Evolutionary conservation across 2,113 vertebrate genomes (phyloP), one percentile per base, ranked within the genome.

Genomic region (Erpornis zantholeuca): DNA sequence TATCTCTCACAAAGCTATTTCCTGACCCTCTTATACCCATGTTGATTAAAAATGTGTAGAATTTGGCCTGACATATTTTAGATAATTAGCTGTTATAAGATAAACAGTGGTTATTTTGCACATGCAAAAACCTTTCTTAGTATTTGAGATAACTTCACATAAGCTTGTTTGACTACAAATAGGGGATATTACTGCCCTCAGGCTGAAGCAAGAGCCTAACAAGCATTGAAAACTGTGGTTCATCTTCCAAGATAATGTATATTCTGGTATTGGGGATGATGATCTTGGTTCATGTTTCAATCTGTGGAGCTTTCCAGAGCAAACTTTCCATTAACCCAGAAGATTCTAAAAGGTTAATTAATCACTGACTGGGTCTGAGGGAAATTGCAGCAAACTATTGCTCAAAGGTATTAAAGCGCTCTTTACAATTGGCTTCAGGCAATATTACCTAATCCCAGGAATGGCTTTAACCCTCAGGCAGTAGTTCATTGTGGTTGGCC

Each of bases 341-440:
- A 89, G 70, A 92, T 73, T 96, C 90, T 88, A 80, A 97, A 94
- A 92, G 86, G 93, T 95, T 96, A 96, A 95, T 96, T 96, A 96
- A 90, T 93, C 80, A 94, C 86, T 92, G 76, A 18, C 80, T 92
- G 27, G 40, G 80, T 96, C 69, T 94, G 80, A 94, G 80, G 60
- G n/a, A 94, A 96, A 96, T 79, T 93, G 76, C 82, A 86, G 72
- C 85, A 94, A 94, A 93, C 76, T 88, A 42, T 79, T 88, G 77
- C 90, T 72, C 76, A 88, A 68, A 93, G 91, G 82, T 91, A 95
- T 96, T 96, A 93, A 92, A 96, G 38, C 0, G 0, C 53, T 88
- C 45, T 71, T 88, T 77, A 75, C 12, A 8, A 86, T 53, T 88
- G 76, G 82, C 72, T 94, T 95, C 53, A 72, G 92, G 90, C 80